A percentile compares a stretch with the other conserved stretches of the same genome.
Conservation (phyloP, 2,888 invertebrate genomes). For the Nomada ferruginata region DNA sequence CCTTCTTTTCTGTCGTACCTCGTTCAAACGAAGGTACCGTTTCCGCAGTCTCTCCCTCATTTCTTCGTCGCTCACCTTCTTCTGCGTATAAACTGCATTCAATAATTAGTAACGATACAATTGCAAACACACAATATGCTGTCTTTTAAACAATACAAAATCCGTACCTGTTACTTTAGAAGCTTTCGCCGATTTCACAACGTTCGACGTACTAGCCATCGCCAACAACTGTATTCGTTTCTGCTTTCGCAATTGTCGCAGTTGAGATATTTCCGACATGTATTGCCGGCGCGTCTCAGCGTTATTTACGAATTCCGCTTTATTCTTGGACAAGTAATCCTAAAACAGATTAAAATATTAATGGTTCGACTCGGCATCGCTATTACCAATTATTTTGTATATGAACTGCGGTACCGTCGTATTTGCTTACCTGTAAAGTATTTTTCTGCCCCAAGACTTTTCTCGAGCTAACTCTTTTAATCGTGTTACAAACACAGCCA, state of each 20-base stretch:
- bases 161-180: constrained; percentile 73
- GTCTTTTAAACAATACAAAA: neutral
- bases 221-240: constrained; percentile 84
- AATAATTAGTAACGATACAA: constrained; percentile 12
- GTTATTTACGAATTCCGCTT: constrained; percentile 89
- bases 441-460: constrained; percentile 54
- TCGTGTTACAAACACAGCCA: constrained; percentile 70
- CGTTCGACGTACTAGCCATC: constrained; percentile 77
- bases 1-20: constrained; percentile 87
- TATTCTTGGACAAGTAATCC: constrained; percentile 89
- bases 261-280: constrained; percentile 84
- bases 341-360: neutral
- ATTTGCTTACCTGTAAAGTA: constrained; percentile 73
- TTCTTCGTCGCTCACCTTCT: constrained; percentile 85
- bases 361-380: neutral
- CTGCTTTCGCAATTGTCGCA: constrained; percentile 84
- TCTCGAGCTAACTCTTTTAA: constrained; percentile 43
- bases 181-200: constrained; percentile 72
- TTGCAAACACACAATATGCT: neutral
- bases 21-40: constrained; percentile 89
- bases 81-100: constrained; percentile 75
- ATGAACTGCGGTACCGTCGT: neutral
- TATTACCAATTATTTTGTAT: neutral
- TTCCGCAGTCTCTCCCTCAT: constrained; percentile 87
- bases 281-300: constrained; percentile 86